Conservation (phyloP, 2,797 vertebrate species). For the Cossypha caffra region DNA sequence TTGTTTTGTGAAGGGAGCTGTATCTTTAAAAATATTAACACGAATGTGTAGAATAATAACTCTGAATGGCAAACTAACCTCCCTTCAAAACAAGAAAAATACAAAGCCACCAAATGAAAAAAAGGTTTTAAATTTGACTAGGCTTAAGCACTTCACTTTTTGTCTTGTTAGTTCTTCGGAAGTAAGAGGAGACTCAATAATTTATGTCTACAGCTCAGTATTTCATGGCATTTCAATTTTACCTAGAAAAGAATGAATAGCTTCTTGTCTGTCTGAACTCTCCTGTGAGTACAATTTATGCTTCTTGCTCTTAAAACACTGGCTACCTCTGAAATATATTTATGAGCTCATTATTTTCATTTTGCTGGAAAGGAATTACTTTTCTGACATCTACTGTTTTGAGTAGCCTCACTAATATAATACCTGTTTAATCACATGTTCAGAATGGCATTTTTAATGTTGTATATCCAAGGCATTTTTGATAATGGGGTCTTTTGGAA, state of each 20-base stretch:
- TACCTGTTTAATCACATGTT: conserved; percentile 43
- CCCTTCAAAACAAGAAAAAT: background rate
- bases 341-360: conserved; percentile 66
- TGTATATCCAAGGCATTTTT: conserved; percentile 21
- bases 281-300: conserved; percentile 47
- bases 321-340: conserved; percentile 52
- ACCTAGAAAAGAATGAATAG: conserved; percentile 26
- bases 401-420: conserved; percentile 10
- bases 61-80: background rate
- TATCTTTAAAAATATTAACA: background rate
- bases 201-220: conserved; percentile 33
- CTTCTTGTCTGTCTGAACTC: conserved; percentile 13
- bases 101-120: background rate
- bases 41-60: background rate
- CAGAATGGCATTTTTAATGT: conserved; percentile 1
- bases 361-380: conserved; percentile 10
- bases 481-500: background rate
- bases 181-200: background rate
- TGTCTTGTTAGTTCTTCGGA: background rate
- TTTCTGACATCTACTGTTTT: conserved; percentile 35
- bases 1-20: background rate
- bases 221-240: conserved; percentile 50
- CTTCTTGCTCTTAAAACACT: conserved; percentile 34
- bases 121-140: background rate
- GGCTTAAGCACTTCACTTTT: background rate